phyloP scores from a whole-genome alignment of 1,140 invertebrate species.

The Proales similis region DNA sequence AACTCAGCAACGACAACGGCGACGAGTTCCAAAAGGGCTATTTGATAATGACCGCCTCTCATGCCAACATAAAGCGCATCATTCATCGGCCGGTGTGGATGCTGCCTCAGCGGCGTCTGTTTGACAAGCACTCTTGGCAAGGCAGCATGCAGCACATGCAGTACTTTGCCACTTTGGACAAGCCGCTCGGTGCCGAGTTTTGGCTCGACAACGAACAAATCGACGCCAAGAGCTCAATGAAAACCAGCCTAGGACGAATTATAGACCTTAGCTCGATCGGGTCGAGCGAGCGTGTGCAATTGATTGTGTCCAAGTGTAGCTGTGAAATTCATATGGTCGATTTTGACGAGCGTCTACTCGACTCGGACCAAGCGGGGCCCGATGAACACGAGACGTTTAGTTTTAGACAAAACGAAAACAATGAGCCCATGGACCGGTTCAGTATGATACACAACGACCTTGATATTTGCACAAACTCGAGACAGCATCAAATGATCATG shows the following conservation, averaged over 20 bases:
- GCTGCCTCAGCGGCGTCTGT: conserved; percentile 64
- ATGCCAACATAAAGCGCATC: conserved; percentile 82
- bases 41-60: conserved; percentile 87
- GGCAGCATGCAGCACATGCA: conserved; percentile 93
- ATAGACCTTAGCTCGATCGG: no score
- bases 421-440: conserved; percentile 86
- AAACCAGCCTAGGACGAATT: not conserved
- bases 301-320: conserved; percentile 21
- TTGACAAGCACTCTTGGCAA: conserved; percentile 88
- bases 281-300: no score
- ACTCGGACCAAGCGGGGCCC: not conserved
- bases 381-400: conserved; percentile 7
- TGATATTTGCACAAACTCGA: conserved; percentile 89
- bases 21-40: conserved; percentile 66
- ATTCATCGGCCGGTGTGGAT: conserved; percentile 85
- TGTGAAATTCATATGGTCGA: conserved; percentile 31
- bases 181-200: conserved; percentile 17
- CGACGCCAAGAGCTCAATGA: not conserved
- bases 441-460: conserved; percentile 96
- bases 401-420: conserved; percentile 44
- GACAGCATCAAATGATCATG: conserved; percentile 86
- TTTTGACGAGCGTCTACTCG: conserved; percentile 27
- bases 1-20: conserved; percentile 8
- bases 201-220: conserved; percentile 23
- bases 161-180: conserved; percentile 39